Percentiles rank a stretch among this genome's conserved stretches.
These are phyloP conservation scores for Noctua janthe DNA, from an alignment of 2,888 invertebrate genomes.

Conservation along the genomic window DNA sequence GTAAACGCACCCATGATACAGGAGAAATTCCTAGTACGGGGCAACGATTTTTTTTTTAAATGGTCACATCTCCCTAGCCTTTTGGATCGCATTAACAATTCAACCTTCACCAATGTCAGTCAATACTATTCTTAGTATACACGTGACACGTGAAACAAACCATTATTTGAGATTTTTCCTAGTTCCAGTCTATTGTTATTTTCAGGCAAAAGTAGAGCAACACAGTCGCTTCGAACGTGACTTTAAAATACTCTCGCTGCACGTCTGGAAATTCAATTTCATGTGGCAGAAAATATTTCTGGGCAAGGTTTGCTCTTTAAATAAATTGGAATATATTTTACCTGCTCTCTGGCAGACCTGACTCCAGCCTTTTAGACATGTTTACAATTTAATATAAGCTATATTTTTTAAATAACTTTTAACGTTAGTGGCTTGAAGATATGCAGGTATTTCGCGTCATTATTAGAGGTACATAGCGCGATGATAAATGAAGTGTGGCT, in stretches of 20 bases:
- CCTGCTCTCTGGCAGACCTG: background rate
- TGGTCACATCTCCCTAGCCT: background rate
- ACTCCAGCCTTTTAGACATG: background rate
- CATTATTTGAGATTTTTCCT: background rate
- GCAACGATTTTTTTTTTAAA: too few species aligned
- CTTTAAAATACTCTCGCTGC: slow-evolving; percentile 13
- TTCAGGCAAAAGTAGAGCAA: slow-evolving; percentile 30
- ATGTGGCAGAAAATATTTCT: slow-evolving; percentile 5
- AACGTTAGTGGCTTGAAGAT: background rate
- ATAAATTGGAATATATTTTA: slow-evolving; percentile 33
- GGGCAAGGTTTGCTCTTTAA: background rate
- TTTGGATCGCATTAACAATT: background rate
- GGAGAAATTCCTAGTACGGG: too few species aligned
- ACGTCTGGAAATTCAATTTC: slow-evolving; percentile 32
- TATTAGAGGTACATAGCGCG: too few species aligned
- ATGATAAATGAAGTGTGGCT: background rate
- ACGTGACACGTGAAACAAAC: background rate
- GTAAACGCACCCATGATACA: too few species aligned
- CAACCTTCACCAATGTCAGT: background rate
- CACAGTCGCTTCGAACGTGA: slow-evolving; percentile 4
- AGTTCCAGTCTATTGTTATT: background rate
- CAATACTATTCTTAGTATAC: background rate
- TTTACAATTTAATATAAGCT: slow-evolving; percentile 12
- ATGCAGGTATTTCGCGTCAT: background rate
- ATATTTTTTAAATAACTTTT: background rate